phyloP scores from a whole-genome alignment of 2,113 vertebrate species.

The Lynx canadensis region DNA sequence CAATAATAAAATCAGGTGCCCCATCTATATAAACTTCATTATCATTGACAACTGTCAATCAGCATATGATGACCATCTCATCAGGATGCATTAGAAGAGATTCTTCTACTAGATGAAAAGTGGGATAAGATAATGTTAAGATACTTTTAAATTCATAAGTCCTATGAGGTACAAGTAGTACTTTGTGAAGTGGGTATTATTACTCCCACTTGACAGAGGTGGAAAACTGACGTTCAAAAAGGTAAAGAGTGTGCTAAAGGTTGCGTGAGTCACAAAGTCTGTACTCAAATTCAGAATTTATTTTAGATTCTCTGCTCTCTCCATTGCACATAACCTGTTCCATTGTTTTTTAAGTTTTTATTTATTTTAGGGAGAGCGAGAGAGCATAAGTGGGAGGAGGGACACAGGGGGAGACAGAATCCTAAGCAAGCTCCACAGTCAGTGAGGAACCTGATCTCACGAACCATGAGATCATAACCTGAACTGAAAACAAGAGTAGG shows the following conservation, averaged over 20 bases:
- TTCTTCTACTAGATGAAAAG: not conserved
- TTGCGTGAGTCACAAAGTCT: not conserved
- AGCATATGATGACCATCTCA: not conserved
- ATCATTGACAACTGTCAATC: not conserved
- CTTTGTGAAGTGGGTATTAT: not conserved
- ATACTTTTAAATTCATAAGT: not conserved
- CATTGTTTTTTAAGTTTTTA: not conserved
- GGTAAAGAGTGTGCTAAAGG: not conserved
- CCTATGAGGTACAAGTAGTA: not conserved
- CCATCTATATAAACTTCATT: not conserved
- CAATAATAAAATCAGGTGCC: not conserved
- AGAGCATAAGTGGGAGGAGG: too few relatives aligned
- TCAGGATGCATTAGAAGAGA: not conserved
- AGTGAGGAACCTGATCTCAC: too few relatives aligned
- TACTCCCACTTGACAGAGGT: not conserved
- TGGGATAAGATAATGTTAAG: not conserved
- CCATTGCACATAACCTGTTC: not conserved
- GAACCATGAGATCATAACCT: too few relatives aligned
- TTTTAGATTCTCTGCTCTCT: not conserved
- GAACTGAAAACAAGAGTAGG: too few relatives aligned
- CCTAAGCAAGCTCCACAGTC: too few relatives aligned
- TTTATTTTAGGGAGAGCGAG: too few relatives aligned
- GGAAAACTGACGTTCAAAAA: constrained; percentile 9
- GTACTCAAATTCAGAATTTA: not conserved
- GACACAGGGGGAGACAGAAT: too few relatives aligned